Conservation (phyloP, 1,140 invertebrate species). For the Drosophila melanica region DNA sequence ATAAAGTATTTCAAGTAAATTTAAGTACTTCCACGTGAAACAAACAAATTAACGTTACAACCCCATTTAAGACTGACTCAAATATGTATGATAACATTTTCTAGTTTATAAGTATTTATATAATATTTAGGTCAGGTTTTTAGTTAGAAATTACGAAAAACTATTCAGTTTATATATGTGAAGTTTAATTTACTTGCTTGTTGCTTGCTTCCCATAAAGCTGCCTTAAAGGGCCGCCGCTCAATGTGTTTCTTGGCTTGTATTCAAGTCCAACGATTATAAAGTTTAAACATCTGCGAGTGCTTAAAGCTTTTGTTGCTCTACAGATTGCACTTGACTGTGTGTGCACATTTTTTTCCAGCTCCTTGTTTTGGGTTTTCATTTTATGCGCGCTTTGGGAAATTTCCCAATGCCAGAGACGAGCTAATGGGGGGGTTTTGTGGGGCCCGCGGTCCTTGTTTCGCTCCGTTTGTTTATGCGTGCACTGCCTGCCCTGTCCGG, state of each 20-base stretch:
- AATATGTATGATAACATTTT: no score
- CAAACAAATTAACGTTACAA: no score
- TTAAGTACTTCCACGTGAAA: no score
- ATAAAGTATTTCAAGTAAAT: no score
- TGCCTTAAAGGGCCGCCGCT: neutral
- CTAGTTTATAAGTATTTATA: no score
- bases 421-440: neutral
- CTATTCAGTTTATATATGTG: no score
- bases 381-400: slow-evolving; percentile 79
- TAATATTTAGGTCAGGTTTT: no score
- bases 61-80: no score
- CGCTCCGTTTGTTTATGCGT: slow-evolving; percentile 23
- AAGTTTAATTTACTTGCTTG: no score
- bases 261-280: slow-evolving; percentile 1
- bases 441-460: no score
- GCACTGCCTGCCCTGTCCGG: slow-evolving; percentile 19
- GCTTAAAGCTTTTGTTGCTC: slow-evolving; percentile 36
- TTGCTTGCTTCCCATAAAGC: no score
- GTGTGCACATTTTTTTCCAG: slow-evolving; percentile 2
- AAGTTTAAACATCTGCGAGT: slow-evolving; percentile 5
- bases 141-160: no score
- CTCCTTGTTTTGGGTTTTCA: slow-evolving; percentile 53
- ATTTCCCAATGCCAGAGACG: slow-evolving; percentile 70
- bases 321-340: slow-evolving; percentile 21
- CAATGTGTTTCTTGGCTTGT: neutral